Evolutionary conservation across 2,113 vertebrate species (phyloP).

Genomic region (Gobius niger): DNA sequence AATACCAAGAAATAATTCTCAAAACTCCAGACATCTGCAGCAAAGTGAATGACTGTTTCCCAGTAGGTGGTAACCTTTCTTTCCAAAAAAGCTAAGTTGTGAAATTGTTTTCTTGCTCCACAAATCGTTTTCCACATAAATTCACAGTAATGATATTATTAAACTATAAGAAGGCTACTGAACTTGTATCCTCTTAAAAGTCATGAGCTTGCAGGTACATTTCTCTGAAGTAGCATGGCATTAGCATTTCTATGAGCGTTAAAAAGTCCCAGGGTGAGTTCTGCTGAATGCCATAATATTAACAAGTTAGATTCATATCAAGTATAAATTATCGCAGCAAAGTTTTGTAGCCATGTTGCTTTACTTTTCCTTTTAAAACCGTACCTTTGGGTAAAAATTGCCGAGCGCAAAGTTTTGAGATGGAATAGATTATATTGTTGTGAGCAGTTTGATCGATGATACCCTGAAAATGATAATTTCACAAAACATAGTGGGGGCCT

Average conservation of each 20-base stretch:
- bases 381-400: constrained; percentile 50
- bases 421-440: constrained; percentile 60
- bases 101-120: constrained; percentile 16
- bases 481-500: constrained; percentile 36
- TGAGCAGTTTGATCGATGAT: constrained; percentile 56
- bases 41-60: constrained; percentile 23
- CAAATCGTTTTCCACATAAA: constrained; percentile 11
- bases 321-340: constrained; percentile 44
- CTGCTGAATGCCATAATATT: constrained; percentile 32
- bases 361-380: constrained; percentile 28
- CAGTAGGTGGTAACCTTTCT: constrained; percentile 5
- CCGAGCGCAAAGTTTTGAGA: constrained; percentile 44
- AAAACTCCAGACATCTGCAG: constrained; percentile 27
- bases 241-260: constrained; percentile 15
- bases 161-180: constrained; percentile 8
- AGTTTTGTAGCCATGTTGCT: constrained; percentile 35
- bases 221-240: constrained; percentile 25
- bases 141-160: constrained; percentile 23
- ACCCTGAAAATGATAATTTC: constrained; percentile 48
- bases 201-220: constrained; percentile 22
- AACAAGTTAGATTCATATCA: constrained; percentile 36
- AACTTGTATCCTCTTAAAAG: constrained; percentile 22
- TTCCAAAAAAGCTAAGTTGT: constrained; percentile 25
- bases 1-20: constrained; percentile 15
- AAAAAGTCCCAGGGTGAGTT: constrained; percentile 22